Percentiles rank a stretch among this genome's conserved stretches.
Conservation (phyloP, 2,888 invertebrate genomes). For the Torymus auratus region DNA sequence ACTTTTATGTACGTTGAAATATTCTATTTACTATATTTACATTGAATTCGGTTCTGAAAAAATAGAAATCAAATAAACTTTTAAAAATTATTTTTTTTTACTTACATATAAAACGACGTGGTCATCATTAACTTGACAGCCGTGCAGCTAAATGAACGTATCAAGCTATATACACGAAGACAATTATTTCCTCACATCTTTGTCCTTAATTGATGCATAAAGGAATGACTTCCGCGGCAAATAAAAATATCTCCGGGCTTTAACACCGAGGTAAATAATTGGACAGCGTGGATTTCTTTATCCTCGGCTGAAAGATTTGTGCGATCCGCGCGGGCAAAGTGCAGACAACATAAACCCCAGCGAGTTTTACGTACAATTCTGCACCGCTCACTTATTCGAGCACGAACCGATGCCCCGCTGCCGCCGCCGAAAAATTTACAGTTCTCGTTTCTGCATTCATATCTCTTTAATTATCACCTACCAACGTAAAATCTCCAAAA, state of each 20-base stretch:
- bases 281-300: slow-evolving; percentile 1
- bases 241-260: not conserved
- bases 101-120: too few relatives aligned
- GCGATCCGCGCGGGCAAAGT: too few relatives aligned
- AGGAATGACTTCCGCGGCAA: not conserved
- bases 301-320: slow-evolving; percentile 3
- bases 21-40: too few relatives aligned
- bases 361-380: slow-evolving; percentile 10
- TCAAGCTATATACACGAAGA: not conserved
- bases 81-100: too few relatives aligned
- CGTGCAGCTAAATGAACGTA: too few relatives aligned
- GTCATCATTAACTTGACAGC: too few relatives aligned
- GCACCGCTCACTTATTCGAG: not conserved
- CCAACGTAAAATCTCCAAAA: slow-evolving; percentile 20
- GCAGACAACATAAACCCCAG: not conserved
- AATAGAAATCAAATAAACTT: too few relatives aligned
- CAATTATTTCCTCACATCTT: too few relatives aligned
- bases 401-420: not conserved
- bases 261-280: slow-evolving; percentile 1
- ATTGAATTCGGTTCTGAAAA: too few relatives aligned
- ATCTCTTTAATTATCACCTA: slow-evolving; percentile 32
- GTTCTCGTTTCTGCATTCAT: not conserved
- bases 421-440: not conserved
- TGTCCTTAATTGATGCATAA: not conserved
- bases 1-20: too few relatives aligned